phyloP scores from a whole-genome alignment of 2,113 vertebrate genomes.

The Nyctibius bracteatus region DNA sequence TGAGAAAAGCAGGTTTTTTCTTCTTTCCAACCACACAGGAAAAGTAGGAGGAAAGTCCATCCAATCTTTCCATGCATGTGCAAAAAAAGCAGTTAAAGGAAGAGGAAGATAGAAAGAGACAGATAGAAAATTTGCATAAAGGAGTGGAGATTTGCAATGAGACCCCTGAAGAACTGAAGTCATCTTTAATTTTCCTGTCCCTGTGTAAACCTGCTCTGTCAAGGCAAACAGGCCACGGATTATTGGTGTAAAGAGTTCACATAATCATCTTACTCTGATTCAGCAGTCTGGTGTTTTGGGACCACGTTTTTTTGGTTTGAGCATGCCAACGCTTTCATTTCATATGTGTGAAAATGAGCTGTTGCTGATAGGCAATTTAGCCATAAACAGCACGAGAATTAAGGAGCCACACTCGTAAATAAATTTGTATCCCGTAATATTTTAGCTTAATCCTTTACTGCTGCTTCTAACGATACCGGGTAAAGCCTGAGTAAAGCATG shows the following conservation, averaged over 20 bases:
- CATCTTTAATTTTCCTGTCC: slow-evolving; percentile 9
- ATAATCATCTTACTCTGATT: background rate
- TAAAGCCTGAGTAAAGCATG: background rate
- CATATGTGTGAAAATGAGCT: background rate
- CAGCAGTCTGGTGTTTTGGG: background rate
- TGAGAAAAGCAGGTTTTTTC: background rate
- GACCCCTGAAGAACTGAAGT: background rate
- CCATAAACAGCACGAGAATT: background rate
- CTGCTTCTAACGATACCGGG: background rate
- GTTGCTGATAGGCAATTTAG: background rate
- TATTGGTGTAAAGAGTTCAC: background rate
- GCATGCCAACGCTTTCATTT: background rate
- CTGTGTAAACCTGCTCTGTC: background rate
- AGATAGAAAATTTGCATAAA: background rate
- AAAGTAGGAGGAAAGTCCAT: background rate
- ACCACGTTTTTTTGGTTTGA: background rate
- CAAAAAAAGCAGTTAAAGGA: background rate
- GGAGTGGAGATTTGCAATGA: background rate
- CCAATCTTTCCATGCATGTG: background rate
- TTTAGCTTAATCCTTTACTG: background rate
- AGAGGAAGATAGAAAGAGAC: background rate
- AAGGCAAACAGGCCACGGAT: background rate
- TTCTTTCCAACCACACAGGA: background rate
- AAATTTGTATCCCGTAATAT: background rate
- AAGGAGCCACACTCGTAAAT: background rate